Base-by-base conservation (phyloP, 2,888 invertebrate genomes). In the Aradus depressus region DNA sequence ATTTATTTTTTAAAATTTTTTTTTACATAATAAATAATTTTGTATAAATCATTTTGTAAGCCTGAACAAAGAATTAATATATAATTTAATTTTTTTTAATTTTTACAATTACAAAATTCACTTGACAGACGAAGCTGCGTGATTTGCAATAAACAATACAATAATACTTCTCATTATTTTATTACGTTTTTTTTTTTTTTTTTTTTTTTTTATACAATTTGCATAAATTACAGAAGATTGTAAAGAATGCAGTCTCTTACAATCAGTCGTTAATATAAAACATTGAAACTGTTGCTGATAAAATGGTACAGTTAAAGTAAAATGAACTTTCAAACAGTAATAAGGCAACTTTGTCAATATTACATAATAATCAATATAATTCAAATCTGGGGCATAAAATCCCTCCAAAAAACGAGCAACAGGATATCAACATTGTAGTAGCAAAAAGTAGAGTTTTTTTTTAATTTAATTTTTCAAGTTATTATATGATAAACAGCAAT, bases 321-420 rank as follows among this genome's bases (percentile, higher is more conserved):
- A 48, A 51, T 43, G 35, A 54, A 51, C 48, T 55, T 55, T 55
- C 59, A 56, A 58, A 57, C 56, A 57, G 56, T 59, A 57, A 58
- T 59, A 59, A 59, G 59, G 59, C 59, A 59, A 53, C 59, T 59
- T 59, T 57, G 57, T 58, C 57, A 56, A 52, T 45, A 57, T 53
- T 58, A 53, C 43, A 54, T 49, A 55, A 55, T 58, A 53, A 57
- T 55, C 43, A 52, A 54, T 54, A 45, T 54, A 50, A 54, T 53
- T 42, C 37, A 53, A 43, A 41, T 49, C 38, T 25, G 53, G 53
- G 52, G n/a, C n/a, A n/a, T n/a, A 56, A 53, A 39, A 48, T 32
- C 50, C 49, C 53, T 54, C 52, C 42, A 35, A 34, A 26, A 54
- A 55, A 48, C 51, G 54, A 50, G 53, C 51, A 53, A 55, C 55